phyloP scores from a whole-genome alignment of 2,888 invertebrate genomes.

The Notodonta dromedarius region DNA sequence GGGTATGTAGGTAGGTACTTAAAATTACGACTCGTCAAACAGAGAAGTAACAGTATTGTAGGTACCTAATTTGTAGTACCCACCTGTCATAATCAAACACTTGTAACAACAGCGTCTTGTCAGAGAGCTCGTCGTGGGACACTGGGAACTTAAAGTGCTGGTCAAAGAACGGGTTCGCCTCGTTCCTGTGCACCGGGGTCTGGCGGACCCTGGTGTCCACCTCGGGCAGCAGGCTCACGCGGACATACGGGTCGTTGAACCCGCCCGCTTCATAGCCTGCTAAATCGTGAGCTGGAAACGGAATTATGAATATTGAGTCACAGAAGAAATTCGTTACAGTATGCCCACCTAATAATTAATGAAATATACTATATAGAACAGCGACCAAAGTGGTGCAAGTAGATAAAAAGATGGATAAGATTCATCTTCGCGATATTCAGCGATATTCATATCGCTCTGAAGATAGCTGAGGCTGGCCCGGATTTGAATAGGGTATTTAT shows the following conservation, averaged over 20 bases:
- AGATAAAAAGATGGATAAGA: too few relatives aligned
- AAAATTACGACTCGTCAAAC: too few relatives aligned
- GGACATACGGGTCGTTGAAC: constrained; percentile 95
- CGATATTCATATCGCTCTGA: too few relatives aligned
- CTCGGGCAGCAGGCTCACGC: constrained; percentile 90
- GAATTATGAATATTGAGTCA: neutral
- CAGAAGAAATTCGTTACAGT: too few relatives aligned
- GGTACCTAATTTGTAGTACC: constrained; percentile 4
- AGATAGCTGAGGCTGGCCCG: too few relatives aligned
- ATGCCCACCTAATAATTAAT: too few relatives aligned
- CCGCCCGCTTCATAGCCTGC: constrained; percentile 93
- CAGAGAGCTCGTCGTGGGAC: constrained; percentile 93
- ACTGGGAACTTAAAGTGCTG: constrained; percentile 97
- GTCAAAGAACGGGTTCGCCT: constrained; percentile 94
- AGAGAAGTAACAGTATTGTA: too few relatives aligned
- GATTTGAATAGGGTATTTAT: too few relatives aligned
- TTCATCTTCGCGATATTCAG: too few relatives aligned
- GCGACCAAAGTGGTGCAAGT: too few relatives aligned
- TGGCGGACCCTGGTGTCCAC: constrained; percentile 94
- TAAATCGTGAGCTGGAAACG: constrained; percentile 89
- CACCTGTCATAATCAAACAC: constrained; percentile 85
- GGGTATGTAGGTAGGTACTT: too few relatives aligned
- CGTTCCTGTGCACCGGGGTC: constrained; percentile 92
- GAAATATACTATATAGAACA: too few relatives aligned
- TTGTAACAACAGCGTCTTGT: constrained; percentile 90